Percentiles rank a stretch among this genome's conserved stretches.
Evolutionary conservation across 2,797 vertebrate species (phyloP).

Genomic region (Spea hammondii): DNA sequence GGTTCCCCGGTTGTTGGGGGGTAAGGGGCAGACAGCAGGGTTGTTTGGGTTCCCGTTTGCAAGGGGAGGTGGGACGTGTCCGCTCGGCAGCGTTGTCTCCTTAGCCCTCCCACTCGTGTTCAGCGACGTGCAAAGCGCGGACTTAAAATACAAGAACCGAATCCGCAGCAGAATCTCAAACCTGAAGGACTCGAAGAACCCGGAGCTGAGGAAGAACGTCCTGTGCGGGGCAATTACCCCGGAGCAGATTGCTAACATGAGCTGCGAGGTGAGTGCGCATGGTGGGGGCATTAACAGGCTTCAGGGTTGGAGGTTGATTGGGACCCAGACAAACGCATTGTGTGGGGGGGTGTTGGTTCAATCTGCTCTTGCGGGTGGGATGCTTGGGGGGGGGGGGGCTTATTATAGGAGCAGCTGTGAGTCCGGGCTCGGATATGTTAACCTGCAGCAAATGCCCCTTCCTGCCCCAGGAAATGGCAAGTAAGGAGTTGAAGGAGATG

Average conservation of each 20-base stretch:
- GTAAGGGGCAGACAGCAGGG: too few relatives aligned
- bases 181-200: slow-evolving; percentile 94
- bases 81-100: neutral
- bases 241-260: slow-evolving; percentile 86
- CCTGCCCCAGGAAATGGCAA: slow-evolving; percentile 87
- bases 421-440: neutral
- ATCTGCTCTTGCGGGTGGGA: too few relatives aligned
- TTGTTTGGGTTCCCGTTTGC: too few relatives aligned
- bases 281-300: neutral
- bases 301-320: neutral
- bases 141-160: slow-evolving; percentile 89
- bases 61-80: too few relatives aligned
- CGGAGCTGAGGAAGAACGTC: slow-evolving; percentile 84
- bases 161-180: slow-evolving; percentile 93
- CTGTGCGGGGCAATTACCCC: slow-evolving; percentile 82
- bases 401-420: neutral
- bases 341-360: rapidly evolving
- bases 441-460: neutral
- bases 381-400: too few relatives aligned
- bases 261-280: slow-evolving; percentile 77
- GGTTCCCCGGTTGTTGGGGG: too few relatives aligned
- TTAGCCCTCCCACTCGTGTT: slow-evolving; percentile 69
- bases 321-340: neutral
- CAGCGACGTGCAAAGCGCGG: slow-evolving; percentile 85
- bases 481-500: slow-evolving; percentile 92